These are phyloP conservation scores for Rhingia rostrata DNA, from an alignment of 2,888 invertebrate genomes.

Conservation along the genomic window DNA sequence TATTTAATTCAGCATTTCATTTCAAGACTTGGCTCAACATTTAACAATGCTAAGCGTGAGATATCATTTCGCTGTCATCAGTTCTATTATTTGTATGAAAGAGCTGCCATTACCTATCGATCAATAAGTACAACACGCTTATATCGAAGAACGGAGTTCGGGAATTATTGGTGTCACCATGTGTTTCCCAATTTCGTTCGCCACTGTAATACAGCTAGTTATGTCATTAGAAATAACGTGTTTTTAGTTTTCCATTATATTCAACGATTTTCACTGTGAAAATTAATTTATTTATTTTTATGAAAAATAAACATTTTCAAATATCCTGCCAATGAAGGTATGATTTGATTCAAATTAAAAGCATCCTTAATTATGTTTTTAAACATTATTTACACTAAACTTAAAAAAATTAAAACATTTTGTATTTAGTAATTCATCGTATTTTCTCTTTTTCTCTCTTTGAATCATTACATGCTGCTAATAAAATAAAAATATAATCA, in stretches of 20 bases:
- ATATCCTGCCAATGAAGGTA: background rate
- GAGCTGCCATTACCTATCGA: background rate
- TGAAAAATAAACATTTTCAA: background rate
- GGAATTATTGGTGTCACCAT: slow-evolving; percentile 17
- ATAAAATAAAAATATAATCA: slow-evolving; percentile 23
- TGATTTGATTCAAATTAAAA: background rate
- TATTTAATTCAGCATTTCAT: background rate
- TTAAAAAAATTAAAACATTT: background rate
- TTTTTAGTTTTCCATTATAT: slow-evolving; percentile 54
- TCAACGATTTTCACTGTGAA: slow-evolving; percentile 23
- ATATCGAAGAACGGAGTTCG: background rate
- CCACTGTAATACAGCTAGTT: slow-evolving; percentile 2
- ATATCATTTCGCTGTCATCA: background rate
- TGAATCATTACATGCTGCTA: slow-evolving; percentile 72
- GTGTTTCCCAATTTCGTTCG: slow-evolving; percentile 3
- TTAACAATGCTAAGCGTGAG: background rate
- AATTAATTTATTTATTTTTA: background rate
- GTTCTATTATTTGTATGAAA: background rate
- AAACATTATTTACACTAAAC: slow-evolving; percentile 6
- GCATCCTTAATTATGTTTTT: background rate
- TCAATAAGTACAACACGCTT: background rate
- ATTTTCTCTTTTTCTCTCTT: slow-evolving; percentile 36
- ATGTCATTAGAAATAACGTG: slow-evolving; percentile 20
- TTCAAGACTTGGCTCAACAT: background rate
- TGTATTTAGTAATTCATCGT: slow-evolving; percentile 34